Evolutionary conservation across 1,140 invertebrate genomes (phyloP).

Genomic region (Camponotus pennsylvanicus): DNA sequence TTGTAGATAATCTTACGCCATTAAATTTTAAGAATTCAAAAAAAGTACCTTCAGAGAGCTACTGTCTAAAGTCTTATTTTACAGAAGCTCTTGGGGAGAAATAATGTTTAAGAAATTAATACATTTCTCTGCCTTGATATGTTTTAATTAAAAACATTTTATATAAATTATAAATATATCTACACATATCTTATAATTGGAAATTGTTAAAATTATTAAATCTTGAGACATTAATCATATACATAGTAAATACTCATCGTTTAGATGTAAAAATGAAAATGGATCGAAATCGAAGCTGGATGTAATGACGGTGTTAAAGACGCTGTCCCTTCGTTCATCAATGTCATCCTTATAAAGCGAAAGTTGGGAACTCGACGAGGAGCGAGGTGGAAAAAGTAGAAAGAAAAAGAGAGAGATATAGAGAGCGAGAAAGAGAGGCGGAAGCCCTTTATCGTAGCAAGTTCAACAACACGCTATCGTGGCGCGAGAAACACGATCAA

Average conservation of each 20-base stretch:
- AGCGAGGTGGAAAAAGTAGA: constrained; percentile 3
- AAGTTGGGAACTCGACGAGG: constrained; percentile 18
- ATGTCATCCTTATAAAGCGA: constrained; percentile 6
- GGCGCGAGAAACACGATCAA: constrained; percentile 41
- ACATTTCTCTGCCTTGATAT: no score
- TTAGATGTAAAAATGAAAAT: neutral
- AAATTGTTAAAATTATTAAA: neutral
- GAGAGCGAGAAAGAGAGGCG: constrained; percentile 26
- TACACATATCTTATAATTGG: neutral
- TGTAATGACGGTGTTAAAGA: neutral
- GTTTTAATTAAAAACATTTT: no score
- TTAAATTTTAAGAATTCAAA: no score
- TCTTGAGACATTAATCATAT: neutral
- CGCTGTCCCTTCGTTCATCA: neutral
- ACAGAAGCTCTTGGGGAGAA: no score
- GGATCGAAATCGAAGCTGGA: neutral
- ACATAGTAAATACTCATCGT: neutral
- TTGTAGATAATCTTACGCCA: no score
- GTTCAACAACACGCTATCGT: constrained; percentile 71
- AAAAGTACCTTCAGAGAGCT: no score
- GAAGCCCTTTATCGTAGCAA: constrained; percentile 65
- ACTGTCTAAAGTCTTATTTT: no score
- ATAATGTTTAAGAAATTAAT: no score
- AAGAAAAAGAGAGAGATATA: constrained; percentile 6
- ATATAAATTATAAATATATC: neutral